A percentile compares a stretch with the other conserved stretches of the same genome.
Conservation (phyloP, 2,797 vertebrate species). For the Percopsis omiscomaycus region DNA sequence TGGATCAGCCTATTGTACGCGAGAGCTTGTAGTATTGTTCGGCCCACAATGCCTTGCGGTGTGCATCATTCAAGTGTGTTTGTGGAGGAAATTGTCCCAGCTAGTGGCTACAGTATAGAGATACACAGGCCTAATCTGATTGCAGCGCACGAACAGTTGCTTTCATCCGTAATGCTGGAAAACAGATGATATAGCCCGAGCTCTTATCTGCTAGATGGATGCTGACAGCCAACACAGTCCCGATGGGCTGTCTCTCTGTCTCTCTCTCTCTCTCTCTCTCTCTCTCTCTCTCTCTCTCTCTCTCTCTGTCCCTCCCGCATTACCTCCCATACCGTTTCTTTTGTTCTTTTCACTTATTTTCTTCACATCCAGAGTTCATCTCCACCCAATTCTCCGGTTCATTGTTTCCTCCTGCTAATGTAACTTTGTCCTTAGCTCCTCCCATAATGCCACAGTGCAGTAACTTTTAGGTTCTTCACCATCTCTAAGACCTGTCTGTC, state of each 20-base stretch:
- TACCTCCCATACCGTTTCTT: background rate
- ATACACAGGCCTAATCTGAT: slow-evolving; percentile 66
- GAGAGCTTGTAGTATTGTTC: slow-evolving; percentile 63
- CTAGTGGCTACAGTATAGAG: slow-evolving; percentile 52
- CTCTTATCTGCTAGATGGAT: slow-evolving; percentile 68
- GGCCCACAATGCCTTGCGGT: slow-evolving; percentile 64
- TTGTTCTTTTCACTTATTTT: background rate
- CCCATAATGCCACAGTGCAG: too few relatives aligned
- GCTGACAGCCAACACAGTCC: slow-evolving; percentile 54
- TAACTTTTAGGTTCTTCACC: too few relatives aligned
- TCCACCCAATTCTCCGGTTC: too few relatives aligned
- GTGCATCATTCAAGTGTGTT: slow-evolving; percentile 42
- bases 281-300: background rate
- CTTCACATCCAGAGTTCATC: background rate
- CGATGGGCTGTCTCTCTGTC: slow-evolving; percentile 7
- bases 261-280: slow-evolving; percentile 20
- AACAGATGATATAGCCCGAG: slow-evolving; percentile 60
- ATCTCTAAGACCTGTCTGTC: too few relatives aligned
- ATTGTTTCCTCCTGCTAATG: too few relatives aligned
- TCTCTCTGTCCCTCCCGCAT: background rate
- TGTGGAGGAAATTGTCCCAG: slow-evolving; percentile 52
- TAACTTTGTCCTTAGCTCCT: too few relatives aligned
- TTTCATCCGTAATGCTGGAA: slow-evolving; percentile 61
- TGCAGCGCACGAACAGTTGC: slow-evolving; percentile 43
- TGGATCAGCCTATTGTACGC: slow-evolving; percentile 62